Evolutionary conservation across 2,888 invertebrate species (phyloP), one percentile per base, ranked within the genome.

Genomic region (Glomeris marginata): DNA sequence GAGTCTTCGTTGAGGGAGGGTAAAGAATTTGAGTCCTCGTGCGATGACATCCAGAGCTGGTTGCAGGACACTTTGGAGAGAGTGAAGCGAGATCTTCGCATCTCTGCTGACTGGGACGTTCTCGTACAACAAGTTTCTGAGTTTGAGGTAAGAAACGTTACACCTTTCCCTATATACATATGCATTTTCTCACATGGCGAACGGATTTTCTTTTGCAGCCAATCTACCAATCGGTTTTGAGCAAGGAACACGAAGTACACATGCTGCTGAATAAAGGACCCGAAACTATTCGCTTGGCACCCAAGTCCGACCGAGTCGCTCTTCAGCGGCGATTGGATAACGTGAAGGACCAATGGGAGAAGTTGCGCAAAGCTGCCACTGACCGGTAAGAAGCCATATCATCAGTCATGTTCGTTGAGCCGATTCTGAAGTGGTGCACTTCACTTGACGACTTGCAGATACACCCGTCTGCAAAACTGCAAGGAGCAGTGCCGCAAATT

Each of bases 251-350:
- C 62, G 92, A 94, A 69, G 81, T 92, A 1, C 88, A 92, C 57
- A 90, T 92, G 81, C 72, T 94, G 15, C 67, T 94, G 33, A 91
- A 92, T 63, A 91, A 90, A 69, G 92, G 92, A 58, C 75, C 79
- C 55, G 83, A 83, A 59, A 71, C 83, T 55, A 62, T 78, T 6
- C 68, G 66, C 1, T 69, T 71, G 45, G 66, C 69, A 1, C 47
- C 53, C 45, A 67, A 61, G 51, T 63, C 61, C 34, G 77, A 78
- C 57, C 72, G 73, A 57, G 74, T 80, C 52, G 72, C 75, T 33
- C 70, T 82, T 1, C 80, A 81, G 61, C 74, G 80, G 45, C 90
- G 90, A 61, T 69, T 95, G 48, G 91, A 92, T 61, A 81, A 83
- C 60, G 84, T 95, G 60, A 84, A 87, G 65, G 76, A 81, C 28